Conservation (phyloP, 2,113 vertebrate species). For the Brachyistius frenatus region DNA sequence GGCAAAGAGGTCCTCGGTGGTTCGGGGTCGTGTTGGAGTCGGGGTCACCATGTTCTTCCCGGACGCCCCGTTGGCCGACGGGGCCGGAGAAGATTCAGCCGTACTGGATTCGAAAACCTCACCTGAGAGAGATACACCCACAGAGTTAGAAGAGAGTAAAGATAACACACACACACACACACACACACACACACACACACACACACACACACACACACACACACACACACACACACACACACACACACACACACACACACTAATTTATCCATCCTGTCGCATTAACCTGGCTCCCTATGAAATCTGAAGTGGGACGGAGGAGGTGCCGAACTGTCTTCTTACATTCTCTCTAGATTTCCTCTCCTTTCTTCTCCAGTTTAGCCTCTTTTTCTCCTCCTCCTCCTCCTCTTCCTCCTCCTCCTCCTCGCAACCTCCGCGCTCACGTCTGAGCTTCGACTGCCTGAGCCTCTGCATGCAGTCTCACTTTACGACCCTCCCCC, state of each 20-base stretch:
- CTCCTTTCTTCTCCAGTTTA: slow-evolving; percentile 56
- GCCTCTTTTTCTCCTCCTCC: slow-evolving; percentile 36
- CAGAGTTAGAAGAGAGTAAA: slow-evolving; percentile 23
- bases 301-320: slow-evolving; percentile 41
- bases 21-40: slow-evolving; percentile 89
- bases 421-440: slow-evolving; percentile 56
- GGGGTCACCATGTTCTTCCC: slow-evolving; percentile 87
- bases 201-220: slow-evolving; percentile 37
- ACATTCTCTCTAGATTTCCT: slow-evolving; percentile 65
- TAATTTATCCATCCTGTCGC: slow-evolving; percentile 37
- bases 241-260: slow-evolving; percentile 12
- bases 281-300: slow-evolving; percentile 31
- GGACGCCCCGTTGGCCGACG: slow-evolving; percentile 75
- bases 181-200: slow-evolving; percentile 26
- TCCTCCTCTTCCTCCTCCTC: slow-evolving; percentile 42
- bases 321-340: slow-evolving; percentile 54
- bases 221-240: no score
- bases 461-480: slow-evolving; percentile 77
- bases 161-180: no score
- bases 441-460: slow-evolving; percentile 73
- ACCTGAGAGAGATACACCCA: slow-evolving; percentile 74
- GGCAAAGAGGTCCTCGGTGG: slow-evolving; percentile 98
- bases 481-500: slow-evolving; percentile 70
- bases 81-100: slow-evolving; percentile 73
- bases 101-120: slow-evolving; percentile 86